Evolutionary conservation across 1,140 invertebrate species (phyloP).

Genomic region (Metopolophium dirhodum): DNA sequence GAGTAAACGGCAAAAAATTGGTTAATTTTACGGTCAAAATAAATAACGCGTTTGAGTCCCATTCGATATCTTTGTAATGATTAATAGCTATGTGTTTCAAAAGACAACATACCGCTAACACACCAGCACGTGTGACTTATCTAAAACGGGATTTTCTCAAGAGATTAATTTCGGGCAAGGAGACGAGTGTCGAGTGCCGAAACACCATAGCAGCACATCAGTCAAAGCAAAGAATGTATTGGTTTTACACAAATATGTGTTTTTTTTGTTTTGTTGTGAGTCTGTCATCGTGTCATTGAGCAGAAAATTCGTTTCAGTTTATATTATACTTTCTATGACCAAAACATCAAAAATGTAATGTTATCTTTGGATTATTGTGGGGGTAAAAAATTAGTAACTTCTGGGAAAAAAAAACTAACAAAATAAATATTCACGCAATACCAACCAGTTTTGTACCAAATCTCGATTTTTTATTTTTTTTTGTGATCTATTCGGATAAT

Average conservation of each 20-base stretch:
- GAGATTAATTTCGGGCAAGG: background rate
- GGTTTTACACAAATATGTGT: background rate
- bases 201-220: background rate
- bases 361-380: background rate
- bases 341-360: background rate
- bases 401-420: no score
- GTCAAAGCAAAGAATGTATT: no score
- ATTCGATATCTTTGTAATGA: background rate
- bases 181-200: background rate
- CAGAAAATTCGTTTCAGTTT: background rate
- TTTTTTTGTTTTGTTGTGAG: background rate
- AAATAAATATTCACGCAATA: no score
- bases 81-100: background rate
- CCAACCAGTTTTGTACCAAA: no score
- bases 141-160: background rate
- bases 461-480: no score
- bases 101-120: background rate
- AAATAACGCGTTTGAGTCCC: background rate
- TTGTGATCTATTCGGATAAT: no score
- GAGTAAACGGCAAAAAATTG: background rate
- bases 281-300: background rate
- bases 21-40: slow-evolving; percentile 1
- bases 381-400: background rate
- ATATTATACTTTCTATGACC: background rate
- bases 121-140: background rate